Conservation (phyloP, 1,140 invertebrate species). For the Drosophila orena region DNA sequence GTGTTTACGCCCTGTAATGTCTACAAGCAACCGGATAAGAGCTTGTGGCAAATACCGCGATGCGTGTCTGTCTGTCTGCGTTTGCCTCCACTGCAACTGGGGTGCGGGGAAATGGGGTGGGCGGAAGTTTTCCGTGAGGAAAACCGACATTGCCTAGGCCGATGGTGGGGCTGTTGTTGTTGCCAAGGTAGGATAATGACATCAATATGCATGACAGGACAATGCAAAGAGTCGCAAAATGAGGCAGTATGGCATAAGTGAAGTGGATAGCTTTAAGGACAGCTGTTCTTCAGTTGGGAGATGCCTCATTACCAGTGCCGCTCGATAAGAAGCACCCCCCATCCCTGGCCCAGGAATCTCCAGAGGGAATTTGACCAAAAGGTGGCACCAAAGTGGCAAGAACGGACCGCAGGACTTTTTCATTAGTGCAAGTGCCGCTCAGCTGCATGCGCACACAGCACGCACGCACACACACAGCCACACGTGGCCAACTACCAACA, state of each 20-base stretch:
- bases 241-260: not conserved
- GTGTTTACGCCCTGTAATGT: constrained; percentile 17
- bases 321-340: constrained; percentile 15
- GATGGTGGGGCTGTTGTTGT: constrained; percentile 18
- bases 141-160: constrained; percentile 56
- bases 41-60: constrained; percentile 71
- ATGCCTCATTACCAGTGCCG: constrained; percentile 29
- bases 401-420: constrained; percentile 65
- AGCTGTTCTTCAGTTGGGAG: not conserved
- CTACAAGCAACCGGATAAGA: constrained; percentile 16
- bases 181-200: constrained; percentile 64
- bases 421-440: constrained; percentile 78
- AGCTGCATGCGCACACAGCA: constrained; percentile 36
- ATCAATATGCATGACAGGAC: constrained; percentile 49
- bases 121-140: constrained; percentile 38
- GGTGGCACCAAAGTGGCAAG: constrained; percentile 12
- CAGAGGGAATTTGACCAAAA: constrained; percentile 18
- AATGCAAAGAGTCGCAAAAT: not conserved
- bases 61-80: constrained; percentile 59
- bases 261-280: constrained; percentile 1
- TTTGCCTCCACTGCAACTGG: constrained; percentile 50
- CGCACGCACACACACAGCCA: constrained; percentile 8
- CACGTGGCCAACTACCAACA: constrained; percentile 38
- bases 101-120: constrained; percentile 1
- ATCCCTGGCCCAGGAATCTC: too few species aligned